Conservation (phyloP, 2,797 vertebrate species). For the Momotus momota region DNA sequence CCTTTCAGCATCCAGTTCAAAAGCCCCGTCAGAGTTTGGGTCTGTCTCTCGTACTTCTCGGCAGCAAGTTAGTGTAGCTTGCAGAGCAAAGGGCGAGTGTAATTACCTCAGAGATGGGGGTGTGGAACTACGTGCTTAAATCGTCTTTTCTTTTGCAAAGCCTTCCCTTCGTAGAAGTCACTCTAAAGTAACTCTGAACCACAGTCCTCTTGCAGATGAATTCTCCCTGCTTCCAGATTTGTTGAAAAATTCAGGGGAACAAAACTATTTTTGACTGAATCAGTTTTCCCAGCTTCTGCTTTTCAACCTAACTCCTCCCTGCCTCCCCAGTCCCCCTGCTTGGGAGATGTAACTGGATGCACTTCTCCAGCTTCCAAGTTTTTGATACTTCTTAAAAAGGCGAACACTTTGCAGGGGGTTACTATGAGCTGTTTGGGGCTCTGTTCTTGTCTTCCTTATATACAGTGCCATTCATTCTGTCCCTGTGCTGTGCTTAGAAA, state of each 20-base stretch:
- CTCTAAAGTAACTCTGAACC: not conserved
- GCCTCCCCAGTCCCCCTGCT: fast-evolving
- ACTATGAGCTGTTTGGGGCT: not conserved
- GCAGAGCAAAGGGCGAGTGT: not conserved
- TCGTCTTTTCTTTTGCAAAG: not conserved
- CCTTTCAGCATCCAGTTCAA: not conserved
- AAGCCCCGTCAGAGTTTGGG: not conserved
- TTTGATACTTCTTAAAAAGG: not conserved
- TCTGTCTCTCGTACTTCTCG: not conserved
- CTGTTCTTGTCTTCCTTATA: not conserved
- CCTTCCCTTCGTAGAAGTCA: not conserved
- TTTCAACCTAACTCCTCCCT: not conserved
- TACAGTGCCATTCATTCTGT: not conserved
- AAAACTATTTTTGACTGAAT: not conserved
- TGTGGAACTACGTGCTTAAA: not conserved
- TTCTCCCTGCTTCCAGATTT: not conserved
- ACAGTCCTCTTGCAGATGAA: not conserved
- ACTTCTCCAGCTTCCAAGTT: not conserved
- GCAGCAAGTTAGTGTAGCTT: not conserved
- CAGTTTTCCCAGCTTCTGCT: not conserved
- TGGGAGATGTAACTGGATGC: not conserved
- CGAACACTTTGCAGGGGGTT: not conserved
- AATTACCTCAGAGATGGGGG: not conserved
- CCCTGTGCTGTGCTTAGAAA: not conserved
- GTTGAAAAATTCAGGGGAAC: not conserved